A percentile compares a stretch with the other conserved stretches of the same genome.
These are phyloP conservation scores for Hapalemur alaotrensis DNA, from an alignment of 2,797 vertebrate species.

Conservation along the genomic window DNA sequence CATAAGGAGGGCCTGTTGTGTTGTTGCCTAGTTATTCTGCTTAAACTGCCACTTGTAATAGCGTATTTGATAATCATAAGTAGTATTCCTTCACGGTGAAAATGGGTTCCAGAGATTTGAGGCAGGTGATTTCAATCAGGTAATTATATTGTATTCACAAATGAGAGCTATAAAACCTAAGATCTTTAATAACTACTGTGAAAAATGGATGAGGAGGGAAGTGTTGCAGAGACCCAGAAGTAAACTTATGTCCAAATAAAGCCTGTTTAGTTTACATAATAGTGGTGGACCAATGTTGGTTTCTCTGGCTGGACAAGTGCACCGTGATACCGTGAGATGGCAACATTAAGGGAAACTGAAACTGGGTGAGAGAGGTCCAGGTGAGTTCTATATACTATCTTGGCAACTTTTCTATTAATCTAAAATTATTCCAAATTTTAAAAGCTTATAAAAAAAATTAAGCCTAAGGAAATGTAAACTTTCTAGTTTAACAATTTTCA, in stretches of 20 bases:
- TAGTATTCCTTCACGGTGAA: neutral
- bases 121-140: neutral
- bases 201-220: neutral
- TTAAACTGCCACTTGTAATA: neutral
- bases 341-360: too few relatives aligned
- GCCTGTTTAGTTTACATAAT: neutral
- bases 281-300: neutral
- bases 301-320: neutral
- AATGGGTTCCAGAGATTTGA: neutral
- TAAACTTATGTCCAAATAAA: neutral
- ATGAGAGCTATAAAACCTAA: neutral
- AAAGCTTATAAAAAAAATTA: neutral
- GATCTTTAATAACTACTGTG: neutral
- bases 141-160: neutral
- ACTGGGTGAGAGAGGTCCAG: neutral
- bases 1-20: accelerated
- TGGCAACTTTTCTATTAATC: neutral
- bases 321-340: accelerated
- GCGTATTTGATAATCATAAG: neutral
- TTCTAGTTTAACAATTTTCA: neutral
- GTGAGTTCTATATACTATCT: neutral
- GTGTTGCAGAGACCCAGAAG: neutral
- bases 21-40: neutral
- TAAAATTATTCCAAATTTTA: neutral
- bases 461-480: neutral